These are phyloP conservation scores for Vulpes lagopus DNA, from an alignment of 2,113 vertebrate species.

Conservation along the genomic window DNA sequence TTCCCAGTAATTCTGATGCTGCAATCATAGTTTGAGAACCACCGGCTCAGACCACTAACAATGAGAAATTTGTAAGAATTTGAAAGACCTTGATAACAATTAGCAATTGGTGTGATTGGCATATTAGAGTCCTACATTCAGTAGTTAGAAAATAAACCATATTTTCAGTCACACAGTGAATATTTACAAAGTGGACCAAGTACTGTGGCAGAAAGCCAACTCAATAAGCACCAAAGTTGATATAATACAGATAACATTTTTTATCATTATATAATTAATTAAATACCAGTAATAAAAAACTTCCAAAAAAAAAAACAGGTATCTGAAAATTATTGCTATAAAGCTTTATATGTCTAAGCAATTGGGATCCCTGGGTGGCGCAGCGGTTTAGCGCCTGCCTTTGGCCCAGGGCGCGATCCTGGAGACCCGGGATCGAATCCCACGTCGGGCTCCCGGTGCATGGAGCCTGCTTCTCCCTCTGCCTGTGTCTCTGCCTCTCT, in stretches of 20 bases:
- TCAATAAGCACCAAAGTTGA: neutral
- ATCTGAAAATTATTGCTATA: neutral
- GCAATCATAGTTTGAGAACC: neutral
- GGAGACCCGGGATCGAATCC: no score
- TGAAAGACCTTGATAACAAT: neutral
- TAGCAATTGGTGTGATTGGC: neutral
- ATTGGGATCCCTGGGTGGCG: no score
- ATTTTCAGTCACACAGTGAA: neutral
- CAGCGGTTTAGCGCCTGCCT: no score
- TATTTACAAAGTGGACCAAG: neutral
- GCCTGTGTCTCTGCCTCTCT: no score
- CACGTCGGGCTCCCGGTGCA: no score
- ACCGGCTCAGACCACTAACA: neutral
- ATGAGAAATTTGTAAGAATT: neutral
- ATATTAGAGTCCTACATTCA: neutral
- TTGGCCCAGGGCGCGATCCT: no score
- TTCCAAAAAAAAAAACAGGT: neutral
- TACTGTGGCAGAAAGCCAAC: neutral
- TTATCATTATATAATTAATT: neutral
- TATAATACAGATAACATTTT: conserved; percentile 15
- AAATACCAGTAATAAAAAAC: neutral
- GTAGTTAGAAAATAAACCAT: neutral
- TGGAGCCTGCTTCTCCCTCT: no score
- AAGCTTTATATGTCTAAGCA: neutral
- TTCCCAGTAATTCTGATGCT: neutral